Base-by-base conservation (phyloP, 2,797 vertebrate species). In the Hydrolagus colliei region DNA sequence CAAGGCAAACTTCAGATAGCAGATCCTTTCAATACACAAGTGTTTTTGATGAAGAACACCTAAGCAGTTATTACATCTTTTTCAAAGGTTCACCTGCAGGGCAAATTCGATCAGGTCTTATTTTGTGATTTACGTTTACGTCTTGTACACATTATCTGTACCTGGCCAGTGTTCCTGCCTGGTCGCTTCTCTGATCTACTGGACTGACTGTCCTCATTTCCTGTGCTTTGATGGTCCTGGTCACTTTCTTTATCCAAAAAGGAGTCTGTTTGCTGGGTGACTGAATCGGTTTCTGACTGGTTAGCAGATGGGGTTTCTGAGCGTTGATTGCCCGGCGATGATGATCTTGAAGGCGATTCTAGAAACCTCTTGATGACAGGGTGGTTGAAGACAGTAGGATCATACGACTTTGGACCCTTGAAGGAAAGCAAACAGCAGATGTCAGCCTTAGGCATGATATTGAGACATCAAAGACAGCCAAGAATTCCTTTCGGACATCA, bases 281-380 rank as follows among this genome's bases (percentile, higher is more conserved):
- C 91, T 0, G 97, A 97, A 90, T 99, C 98, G 0, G 95, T 95
- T 93, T 99, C 98, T 0, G 98, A 99, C 87, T 97, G 97, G 89
- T 93, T 96, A 86, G 96, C 92, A 79, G 97, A 99, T 9, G 94
- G 95, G 5, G 96, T 96, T 89, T 99, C 98, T 7, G 97, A 98
- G 87, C 95, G 95, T 88, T 99, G 98, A 92, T 98, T 97, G 88
- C 97, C 95, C 86, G 98, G 98, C 72, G 98, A 99, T 0, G 98
- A 98, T 0, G 98, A 98, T 86, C 98, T 94, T 0, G 98, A 99
- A 0, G 98, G 97, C 0, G 96, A 96, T 89, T 99, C 97, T 91
- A 99, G 89, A 91, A 97, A 98, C 65, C 96, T 96, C 88, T 97
- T 96, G 91, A 99, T 96, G 88, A 98, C 96, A 68, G 98, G 98